Evolutionary conservation across 2,888 invertebrate genomes (phyloP).

Genomic region (Hypercompe scribonia): DNA sequence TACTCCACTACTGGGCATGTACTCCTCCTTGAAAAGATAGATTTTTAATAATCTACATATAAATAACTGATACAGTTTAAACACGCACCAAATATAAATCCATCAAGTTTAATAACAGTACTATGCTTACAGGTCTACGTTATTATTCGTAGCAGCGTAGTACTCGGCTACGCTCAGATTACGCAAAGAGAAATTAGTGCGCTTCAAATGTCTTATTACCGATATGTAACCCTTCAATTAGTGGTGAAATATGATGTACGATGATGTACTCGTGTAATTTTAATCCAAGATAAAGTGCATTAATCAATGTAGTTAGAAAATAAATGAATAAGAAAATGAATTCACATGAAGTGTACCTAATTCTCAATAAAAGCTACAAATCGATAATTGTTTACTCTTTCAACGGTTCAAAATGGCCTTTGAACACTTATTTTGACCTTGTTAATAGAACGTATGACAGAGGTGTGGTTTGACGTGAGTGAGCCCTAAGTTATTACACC

Average conservation of each 20-base stretch:
- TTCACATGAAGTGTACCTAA: not conserved
- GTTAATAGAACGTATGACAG: not conserved
- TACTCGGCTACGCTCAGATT: not conserved
- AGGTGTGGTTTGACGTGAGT: not conserved
- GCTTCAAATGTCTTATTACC: not conserved
- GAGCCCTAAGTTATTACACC: not conserved
- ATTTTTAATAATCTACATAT: too few species aligned
- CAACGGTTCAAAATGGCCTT: not conserved
- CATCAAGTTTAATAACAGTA: not conserved
- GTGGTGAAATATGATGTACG: not conserved
- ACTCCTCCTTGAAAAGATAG: too few species aligned
- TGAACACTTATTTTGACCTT: not conserved
- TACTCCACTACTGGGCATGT: too few species aligned
- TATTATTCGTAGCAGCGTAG: not conserved
- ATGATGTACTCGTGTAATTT: not conserved
- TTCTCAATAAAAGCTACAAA: not conserved
- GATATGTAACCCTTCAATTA: not conserved
- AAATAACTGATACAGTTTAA: not conserved
- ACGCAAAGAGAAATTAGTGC: not conserved
- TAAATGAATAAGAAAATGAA: not conserved
- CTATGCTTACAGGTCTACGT: not conserved
- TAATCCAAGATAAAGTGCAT: not conserved
- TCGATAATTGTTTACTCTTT: not conserved
- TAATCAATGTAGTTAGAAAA: not conserved
- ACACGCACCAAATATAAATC: not conserved